Base-by-base conservation (phyloP, 2,888 invertebrate genomes). In the Eilema sororculum region DNA sequence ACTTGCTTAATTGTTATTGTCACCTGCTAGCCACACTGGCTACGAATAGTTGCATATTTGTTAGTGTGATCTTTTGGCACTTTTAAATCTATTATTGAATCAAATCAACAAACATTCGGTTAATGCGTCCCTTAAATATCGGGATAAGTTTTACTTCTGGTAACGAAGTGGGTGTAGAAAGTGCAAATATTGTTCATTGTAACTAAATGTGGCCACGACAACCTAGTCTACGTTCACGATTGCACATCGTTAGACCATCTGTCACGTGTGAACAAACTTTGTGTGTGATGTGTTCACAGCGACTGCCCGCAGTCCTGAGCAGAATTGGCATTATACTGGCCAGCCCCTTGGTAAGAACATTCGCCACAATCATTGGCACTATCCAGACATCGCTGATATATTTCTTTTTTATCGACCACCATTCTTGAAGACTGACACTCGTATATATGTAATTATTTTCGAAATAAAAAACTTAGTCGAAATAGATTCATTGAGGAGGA, bases 291-390 rank as follows among this genome's bases (percentile, higher is more conserved):
- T 96, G 94, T 96, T 97, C 98, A 95, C 98, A 98, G 98, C 98
- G 98, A 96, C 97, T 98, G 96, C 98, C 98, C 96, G 98, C 98
- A 96, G 98, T 98, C 96, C 97, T 98, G 97, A 98, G 97, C 97
- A 97, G 98, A 97, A 98, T 98, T 97, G 98, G 98, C 97, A 98
- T 98, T 96, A 98, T 98, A 97, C 97, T 98, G 97, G 98, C 98
- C 97, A 98, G 98, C 97, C 98, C 98, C 96, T 97, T 98, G 98
- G 98, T 98, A 98, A 98, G 98, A 94, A 93, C 85, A 88, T 92
- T 91, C 92, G 95, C 95, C 94, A 86, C 90, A 86, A 88, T 89
- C 94, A 94, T 91, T 92, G 95, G 94, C 95, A 94, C 93, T 86
- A 87, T 92, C 93, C 90, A 76, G 88, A 89, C 80, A 87, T 96